A percentile compares a stretch with the other conserved stretches of the same genome.
phyloP scores from a whole-genome alignment of 2,888 invertebrate genomes.

The Drosophila niveifrons region DNA sequence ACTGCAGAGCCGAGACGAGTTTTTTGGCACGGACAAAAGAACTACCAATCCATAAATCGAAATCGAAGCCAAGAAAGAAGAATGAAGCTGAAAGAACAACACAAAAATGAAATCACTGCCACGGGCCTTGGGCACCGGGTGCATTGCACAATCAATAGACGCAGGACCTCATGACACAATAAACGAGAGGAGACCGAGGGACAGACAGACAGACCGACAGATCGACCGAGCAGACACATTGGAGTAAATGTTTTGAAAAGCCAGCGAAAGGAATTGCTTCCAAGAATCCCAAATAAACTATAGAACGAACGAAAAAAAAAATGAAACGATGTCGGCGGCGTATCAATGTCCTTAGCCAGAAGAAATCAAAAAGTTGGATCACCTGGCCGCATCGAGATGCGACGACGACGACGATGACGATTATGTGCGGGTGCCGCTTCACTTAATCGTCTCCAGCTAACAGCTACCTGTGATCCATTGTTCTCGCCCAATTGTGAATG shows the following conservation, averaged over 20 bases:
- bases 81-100: constrained; percentile 21
- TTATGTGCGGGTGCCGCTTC: constrained; percentile 71
- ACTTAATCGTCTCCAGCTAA: constrained; percentile 28
- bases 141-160: constrained; percentile 76
- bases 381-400: constrained; percentile 75
- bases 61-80: constrained; percentile 49
- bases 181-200: constrained; percentile 37
- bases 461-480: constrained; percentile 75
- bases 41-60: constrained; percentile 74
- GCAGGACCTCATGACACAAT: constrained; percentile 73
- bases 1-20: constrained; percentile 47
- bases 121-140: constrained; percentile 80
- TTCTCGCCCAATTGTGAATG: constrained; percentile 72
- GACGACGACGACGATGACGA: constrained; percentile 44
- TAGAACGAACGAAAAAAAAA: neutral
- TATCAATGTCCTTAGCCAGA: constrained; percentile 82
- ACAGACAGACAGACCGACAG: constrained; percentile 14
- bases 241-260: constrained; percentile 84
- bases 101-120: constrained; percentile 80
- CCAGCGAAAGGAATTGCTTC: constrained; percentile 84
- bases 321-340: constrained; percentile 54
- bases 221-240: constrained; percentile 62
- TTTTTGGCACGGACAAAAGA: constrained; percentile 72
- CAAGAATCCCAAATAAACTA: constrained; percentile 62
- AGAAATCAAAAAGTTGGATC: constrained; percentile 83